phyloP scores from a whole-genome alignment of 2,113 vertebrate species.

The Zapus hudsonius region DNA sequence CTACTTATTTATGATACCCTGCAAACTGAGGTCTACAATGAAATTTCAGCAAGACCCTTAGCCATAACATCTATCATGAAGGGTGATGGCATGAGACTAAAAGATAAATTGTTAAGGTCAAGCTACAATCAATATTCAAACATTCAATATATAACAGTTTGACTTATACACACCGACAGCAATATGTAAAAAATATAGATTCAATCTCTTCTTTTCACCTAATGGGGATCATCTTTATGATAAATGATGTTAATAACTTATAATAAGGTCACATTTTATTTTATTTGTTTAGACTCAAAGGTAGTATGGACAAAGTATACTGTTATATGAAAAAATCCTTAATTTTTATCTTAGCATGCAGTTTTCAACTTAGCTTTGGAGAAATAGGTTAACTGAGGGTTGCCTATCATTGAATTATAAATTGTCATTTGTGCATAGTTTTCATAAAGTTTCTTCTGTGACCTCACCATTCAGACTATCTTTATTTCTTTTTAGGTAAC shows the following conservation, averaged over 20 bases:
- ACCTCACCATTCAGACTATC: neutral
- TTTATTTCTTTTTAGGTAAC: neutral
- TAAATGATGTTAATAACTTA: conserved; percentile 37
- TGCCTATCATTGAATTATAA: neutral
- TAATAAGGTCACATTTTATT: conserved; percentile 42
- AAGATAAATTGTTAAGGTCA: conserved; percentile 62
- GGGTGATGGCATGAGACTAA: neutral
- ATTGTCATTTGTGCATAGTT: conserved; percentile 6
- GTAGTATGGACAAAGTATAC: conserved; percentile 15
- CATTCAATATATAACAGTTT: neutral
- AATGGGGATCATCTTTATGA: conserved; percentile 52
- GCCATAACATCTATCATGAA: conserved; percentile 52
- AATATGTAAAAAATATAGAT: conserved; percentile 47
- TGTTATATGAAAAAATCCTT: neutral
- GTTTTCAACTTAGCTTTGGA: neutral
- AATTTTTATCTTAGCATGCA: neutral
- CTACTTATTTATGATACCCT: conserved; percentile 71
- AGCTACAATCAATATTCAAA: conserved; percentile 61
- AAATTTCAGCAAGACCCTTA: conserved; percentile 43
- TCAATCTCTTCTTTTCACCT: conserved; percentile 11
- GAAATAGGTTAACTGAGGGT: neutral
- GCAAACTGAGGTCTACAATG: conserved; percentile 59
- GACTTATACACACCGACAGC: conserved; percentile 11
- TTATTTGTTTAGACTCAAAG: conserved; percentile 17
- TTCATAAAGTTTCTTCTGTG: neutral